Conservation (phyloP, 1,140 invertebrate species). For the Pararge aegeria region DNA sequence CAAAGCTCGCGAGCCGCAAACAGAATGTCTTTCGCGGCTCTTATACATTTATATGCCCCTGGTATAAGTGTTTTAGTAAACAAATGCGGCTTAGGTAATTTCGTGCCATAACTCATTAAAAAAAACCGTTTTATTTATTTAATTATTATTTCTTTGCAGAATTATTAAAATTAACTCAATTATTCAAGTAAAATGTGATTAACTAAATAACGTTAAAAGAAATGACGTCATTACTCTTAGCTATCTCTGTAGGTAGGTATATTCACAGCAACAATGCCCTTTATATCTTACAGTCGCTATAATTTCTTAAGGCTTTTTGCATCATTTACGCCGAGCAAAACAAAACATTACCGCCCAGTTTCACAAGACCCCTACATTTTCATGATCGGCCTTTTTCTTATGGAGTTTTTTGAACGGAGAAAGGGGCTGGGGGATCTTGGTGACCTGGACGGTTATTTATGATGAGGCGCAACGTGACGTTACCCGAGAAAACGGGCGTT, state of each 20-base stretch:
- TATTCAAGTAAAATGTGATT: no score
- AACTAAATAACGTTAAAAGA: no score
- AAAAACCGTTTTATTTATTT: no score
- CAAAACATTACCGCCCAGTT: slow-evolving; percentile 38
- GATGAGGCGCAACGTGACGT: slow-evolving; percentile 25
- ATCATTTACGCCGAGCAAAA: slow-evolving; percentile 50
- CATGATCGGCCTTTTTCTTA: slow-evolving; percentile 26
- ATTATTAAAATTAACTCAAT: no score
- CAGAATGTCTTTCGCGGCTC: no score
- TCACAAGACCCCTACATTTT: slow-evolving; percentile 24
- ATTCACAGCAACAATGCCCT: slow-evolving; percentile 16
- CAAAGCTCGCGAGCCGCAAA: no score
- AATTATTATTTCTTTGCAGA: no score
- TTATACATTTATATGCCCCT: no score
- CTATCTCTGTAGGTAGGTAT: slow-evolving; percentile 5
- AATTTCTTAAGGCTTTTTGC: slow-evolving; percentile 61
- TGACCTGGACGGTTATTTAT: slow-evolving; percentile 20
- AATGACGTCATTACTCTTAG: background rate
- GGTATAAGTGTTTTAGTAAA: no score
- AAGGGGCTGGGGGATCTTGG: slow-evolving; percentile 13
- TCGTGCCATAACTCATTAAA: no score
- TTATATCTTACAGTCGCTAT: slow-evolving; percentile 34
- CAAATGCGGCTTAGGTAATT: no score
- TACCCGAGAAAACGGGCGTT: slow-evolving; percentile 7
- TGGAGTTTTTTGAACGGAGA: slow-evolving; percentile 2